These are phyloP conservation scores for Vultur gryphus DNA, from an alignment of 2,797 vertebrate genomes.

Conservation along the genomic window DNA sequence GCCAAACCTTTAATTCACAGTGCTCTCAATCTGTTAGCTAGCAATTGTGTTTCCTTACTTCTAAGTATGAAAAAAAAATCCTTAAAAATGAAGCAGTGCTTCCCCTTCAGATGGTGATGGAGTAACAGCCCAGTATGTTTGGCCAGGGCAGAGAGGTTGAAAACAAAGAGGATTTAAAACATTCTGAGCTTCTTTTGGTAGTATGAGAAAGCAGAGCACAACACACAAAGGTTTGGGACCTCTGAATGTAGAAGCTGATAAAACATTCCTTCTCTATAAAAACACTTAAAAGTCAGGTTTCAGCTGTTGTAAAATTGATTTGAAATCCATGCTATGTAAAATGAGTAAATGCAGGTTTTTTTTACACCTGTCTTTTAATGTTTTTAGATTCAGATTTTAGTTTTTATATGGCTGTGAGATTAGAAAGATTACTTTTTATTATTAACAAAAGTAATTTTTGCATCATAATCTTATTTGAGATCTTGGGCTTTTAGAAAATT, in stretches of 20 bases:
- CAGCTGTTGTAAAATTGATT: background rate
- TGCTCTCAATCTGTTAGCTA: background rate
- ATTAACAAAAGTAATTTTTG: background rate
- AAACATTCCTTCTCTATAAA: background rate
- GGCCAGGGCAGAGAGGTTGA: background rate
- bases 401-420: background rate
- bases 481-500: background rate
- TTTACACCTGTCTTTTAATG: background rate
- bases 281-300: background rate
- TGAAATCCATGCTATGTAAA: background rate
- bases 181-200: background rate
- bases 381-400: background rate
- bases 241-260: background rate
- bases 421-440: background rate
- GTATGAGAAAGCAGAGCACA: background rate
- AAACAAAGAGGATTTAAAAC: background rate
- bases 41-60: background rate
- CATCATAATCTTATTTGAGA: background rate
- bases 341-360: accelerated
- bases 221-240: background rate
- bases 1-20: background rate
- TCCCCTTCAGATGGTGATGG: background rate
- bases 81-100: background rate
- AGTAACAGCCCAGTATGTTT: background rate
- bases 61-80: background rate